Evolutionary conservation across 2,113 vertebrate genomes (phyloP).

Genomic region (Corythornis madagascariensis): DNA sequence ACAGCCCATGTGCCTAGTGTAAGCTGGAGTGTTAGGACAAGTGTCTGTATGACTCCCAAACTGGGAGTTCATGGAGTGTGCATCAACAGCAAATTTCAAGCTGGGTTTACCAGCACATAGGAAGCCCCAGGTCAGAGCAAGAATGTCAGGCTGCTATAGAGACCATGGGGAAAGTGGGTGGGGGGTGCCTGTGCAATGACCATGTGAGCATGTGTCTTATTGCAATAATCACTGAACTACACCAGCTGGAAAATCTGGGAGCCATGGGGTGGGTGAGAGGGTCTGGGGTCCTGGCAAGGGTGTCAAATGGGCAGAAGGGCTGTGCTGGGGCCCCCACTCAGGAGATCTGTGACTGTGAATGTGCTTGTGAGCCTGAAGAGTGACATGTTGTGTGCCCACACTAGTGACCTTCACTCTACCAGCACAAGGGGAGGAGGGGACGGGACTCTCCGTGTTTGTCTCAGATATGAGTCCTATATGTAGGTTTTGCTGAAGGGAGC

Average conservation of each 20-base stretch:
- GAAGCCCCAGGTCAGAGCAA: accelerated
- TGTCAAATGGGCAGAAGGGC: background rate
- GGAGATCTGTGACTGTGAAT: accelerated
- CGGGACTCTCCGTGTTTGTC: background rate
- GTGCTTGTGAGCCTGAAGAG: background rate
- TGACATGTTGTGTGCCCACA: background rate
- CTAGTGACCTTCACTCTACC: background rate
- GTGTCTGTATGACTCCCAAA: background rate
- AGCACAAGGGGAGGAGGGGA: background rate
- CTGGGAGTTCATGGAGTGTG: accelerated
- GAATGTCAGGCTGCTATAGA: no score
- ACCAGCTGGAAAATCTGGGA: accelerated
- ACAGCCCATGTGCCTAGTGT: background rate
- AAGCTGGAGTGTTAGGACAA: accelerated
- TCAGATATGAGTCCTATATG: background rate
- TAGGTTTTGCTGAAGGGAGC: background rate
- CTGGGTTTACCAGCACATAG: background rate
- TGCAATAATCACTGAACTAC: background rate
- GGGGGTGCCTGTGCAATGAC: background rate
- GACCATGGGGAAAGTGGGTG: accelerated
- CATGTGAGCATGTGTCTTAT: accelerated
- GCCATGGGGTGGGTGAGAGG: accelerated
- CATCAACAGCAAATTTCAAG: background rate
- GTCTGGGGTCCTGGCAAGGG: background rate
- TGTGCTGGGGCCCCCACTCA: background rate